Evolutionary conservation across 2,888 invertebrate genomes (phyloP).

Genomic region (Agrotis segetum): DNA sequence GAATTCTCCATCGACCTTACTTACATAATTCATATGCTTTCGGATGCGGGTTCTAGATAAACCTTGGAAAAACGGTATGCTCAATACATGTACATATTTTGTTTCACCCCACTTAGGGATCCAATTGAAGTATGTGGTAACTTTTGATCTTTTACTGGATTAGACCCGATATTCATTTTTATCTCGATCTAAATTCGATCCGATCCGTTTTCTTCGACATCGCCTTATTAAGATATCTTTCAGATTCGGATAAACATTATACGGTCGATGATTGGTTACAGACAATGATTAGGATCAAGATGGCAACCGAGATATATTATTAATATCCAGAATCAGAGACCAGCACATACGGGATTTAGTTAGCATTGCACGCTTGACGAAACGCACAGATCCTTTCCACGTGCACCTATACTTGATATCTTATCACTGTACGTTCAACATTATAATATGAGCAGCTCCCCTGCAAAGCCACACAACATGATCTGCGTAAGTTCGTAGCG

Average conservation of each 20-base stretch:
- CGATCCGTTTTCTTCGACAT: too few relatives aligned
- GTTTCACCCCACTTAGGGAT: background rate
- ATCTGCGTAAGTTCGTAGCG: too few relatives aligned
- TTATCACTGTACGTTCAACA: too few relatives aligned
- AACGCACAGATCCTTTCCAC: background rate
- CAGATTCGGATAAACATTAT: too few relatives aligned
- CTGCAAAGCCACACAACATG: too few relatives aligned
- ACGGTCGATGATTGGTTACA: too few relatives aligned
- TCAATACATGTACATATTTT: background rate
- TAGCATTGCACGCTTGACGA: background rate
- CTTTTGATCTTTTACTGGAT: background rate
- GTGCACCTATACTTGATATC: background rate
- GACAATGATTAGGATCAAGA: too few relatives aligned
- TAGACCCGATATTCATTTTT: background rate
- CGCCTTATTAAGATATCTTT: too few relatives aligned
- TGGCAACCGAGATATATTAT: too few relatives aligned
- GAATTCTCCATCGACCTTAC: constrained; percentile 3
- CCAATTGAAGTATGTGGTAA: background rate
- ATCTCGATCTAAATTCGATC: too few relatives aligned
- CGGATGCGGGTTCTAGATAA: background rate
- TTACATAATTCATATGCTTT: background rate
- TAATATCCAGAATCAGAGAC: background rate
- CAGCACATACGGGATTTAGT: background rate
- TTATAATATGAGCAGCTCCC: too few relatives aligned
- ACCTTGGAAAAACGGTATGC: background rate